Evolutionary conservation across 2,113 vertebrate genomes (phyloP).

Genomic region (Oreochromis niloticus): DNA sequence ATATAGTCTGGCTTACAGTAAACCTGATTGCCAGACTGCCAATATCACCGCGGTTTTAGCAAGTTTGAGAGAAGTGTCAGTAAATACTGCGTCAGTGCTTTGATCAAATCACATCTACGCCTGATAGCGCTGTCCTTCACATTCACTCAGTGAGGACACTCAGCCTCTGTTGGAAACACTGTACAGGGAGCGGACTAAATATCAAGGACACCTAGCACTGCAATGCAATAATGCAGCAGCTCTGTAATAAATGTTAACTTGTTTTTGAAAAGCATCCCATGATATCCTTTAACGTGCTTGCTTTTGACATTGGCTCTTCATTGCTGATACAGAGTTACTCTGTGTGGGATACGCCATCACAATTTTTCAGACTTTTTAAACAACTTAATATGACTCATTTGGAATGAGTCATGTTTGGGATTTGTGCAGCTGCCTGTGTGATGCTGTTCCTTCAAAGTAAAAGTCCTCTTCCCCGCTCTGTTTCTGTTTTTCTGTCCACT

Average conservation of each 20-base stretch:
- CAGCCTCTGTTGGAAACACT: background rate
- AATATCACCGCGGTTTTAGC: background rate
- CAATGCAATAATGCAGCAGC: background rate
- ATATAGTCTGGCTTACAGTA: background rate
- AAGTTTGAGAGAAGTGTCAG: background rate
- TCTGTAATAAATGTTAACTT: background rate
- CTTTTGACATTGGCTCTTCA: background rate
- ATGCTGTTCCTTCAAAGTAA: background rate
- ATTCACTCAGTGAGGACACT: background rate
- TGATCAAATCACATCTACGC: background rate
- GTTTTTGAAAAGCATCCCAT: background rate
- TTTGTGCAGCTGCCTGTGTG: slow-evolving; percentile 8
- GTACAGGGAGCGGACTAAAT: background rate
- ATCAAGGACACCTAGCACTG: background rate
- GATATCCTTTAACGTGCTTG: background rate
- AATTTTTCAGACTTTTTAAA: background rate
- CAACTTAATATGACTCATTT: slow-evolving; percentile 29
- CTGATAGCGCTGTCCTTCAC: slow-evolving; percentile 1
- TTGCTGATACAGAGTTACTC: background rate
- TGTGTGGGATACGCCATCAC: background rate
- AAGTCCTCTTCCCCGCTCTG: background rate
- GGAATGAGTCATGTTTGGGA: slow-evolving; percentile 24
- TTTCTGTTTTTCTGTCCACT: background rate
- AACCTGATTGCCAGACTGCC: slow-evolving; percentile 1
- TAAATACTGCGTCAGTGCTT: background rate